phyloP scores from a whole-genome alignment of 2,113 vertebrate genomes.

The Meriones unguiculatus region DNA sequence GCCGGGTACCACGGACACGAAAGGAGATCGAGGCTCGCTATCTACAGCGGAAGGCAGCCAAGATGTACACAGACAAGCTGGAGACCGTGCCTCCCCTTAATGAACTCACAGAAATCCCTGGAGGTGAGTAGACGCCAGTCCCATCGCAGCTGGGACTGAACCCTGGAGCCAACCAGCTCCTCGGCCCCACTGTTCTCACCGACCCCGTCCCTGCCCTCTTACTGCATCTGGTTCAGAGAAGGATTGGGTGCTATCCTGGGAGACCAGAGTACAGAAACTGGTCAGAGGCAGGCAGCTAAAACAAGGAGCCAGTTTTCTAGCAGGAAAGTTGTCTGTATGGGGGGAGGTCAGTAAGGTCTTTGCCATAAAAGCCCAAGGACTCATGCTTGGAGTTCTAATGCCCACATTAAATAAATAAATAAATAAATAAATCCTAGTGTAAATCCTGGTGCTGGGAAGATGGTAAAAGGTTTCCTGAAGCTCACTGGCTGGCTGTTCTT shows the following conservation, averaged over 20 bases:
- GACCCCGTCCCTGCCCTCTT: neutral
- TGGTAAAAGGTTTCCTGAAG: too few relatives aligned
- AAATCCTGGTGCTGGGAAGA: neutral
- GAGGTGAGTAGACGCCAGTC: constrained; percentile 84
- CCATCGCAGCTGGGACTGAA: neutral
- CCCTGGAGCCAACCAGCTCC: neutral
- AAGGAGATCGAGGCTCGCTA: constrained; percentile 98
- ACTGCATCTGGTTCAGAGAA: neutral
- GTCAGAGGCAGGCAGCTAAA: neutral
- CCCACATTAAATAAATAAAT: neutral
- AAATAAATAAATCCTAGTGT: neutral
- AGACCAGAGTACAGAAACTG: neutral
- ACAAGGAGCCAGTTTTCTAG: neutral
- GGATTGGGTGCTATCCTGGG: neutral
- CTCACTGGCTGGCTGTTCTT: neutral
- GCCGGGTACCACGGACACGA: constrained; percentile 96
- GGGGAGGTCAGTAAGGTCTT: neutral
- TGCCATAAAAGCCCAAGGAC: neutral
- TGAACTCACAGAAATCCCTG: constrained; percentile 94
- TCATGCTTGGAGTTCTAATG: too few relatives aligned
- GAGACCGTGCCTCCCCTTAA: constrained; percentile 95
- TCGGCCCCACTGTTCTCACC: too few relatives aligned
- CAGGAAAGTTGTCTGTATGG: neutral
- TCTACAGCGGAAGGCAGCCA: constrained; percentile 93
- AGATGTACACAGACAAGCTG: constrained; percentile 95